A percentile compares a stretch with the other conserved stretches of the same genome.
Conservation (phyloP, 2,888 invertebrate species). For the Litoditis marina region DNA sequence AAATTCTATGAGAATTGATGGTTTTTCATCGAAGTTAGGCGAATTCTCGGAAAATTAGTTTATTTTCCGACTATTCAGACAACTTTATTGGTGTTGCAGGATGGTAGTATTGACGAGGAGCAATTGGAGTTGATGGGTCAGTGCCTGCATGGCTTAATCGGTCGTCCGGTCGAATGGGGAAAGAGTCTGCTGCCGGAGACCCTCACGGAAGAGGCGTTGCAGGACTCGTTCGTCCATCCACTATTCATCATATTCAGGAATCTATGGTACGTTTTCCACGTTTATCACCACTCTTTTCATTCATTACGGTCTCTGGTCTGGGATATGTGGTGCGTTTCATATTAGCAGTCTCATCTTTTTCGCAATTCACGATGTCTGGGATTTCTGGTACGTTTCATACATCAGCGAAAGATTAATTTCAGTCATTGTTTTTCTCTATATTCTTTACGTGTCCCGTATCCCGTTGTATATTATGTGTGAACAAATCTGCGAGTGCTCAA, state of each 20-base stretch:
- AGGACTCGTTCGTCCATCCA: conserved; percentile 15
- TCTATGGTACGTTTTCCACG: conserved; percentile 5
- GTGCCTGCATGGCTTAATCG: conserved; percentile 28
- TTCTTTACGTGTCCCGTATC: no score
- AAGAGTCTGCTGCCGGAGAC: conserved; percentile 7
- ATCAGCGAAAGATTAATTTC: no score
- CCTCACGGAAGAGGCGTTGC: neutral
- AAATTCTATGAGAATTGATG: neutral
- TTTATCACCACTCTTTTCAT: neutral
- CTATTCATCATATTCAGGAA: conserved; percentile 19
- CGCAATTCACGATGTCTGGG: no score
- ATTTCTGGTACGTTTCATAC: no score
- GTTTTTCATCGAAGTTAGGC: neutral
- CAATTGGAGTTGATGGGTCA: conserved; percentile 32
- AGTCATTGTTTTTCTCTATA: no score
- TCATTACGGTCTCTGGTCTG: no score
- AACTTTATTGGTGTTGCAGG: no score
- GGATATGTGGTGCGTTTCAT: no score
- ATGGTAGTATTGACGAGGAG: conserved; percentile 38
- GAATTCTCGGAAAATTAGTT: neutral
- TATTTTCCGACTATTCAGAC: no score
- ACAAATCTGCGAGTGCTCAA: no score
- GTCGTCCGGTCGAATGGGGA: conserved; percentile 4
- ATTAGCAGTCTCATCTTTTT: no score
- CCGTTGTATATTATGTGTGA: no score